Percentiles rank a stretch among this genome's conserved stretches.
phyloP scores from a whole-genome alignment of 92 coral and sea anemone species.

The Pocillopora meandrina region DNA sequence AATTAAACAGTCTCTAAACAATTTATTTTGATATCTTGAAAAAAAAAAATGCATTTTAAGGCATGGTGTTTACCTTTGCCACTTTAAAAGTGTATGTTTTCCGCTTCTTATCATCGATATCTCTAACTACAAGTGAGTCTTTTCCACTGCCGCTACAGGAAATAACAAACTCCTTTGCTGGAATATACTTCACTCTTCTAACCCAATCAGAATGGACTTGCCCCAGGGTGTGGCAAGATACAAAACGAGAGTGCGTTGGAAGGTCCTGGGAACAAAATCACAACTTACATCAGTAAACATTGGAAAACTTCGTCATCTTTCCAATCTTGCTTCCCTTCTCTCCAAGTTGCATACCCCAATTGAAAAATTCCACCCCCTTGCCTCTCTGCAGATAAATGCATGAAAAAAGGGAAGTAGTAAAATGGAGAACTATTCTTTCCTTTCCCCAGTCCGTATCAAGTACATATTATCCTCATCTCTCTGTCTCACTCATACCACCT shows the following conservation, averaged over 20 bases:
- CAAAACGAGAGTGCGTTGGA: slow-evolving; percentile 74
- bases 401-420: too few species aligned
- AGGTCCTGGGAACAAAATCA: slow-evolving; percentile 57
- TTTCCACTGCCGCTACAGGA: slow-evolving; percentile 83
- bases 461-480: too few species aligned
- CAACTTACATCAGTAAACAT: background rate
- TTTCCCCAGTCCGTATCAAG: too few species aligned
- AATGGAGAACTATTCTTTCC: too few species aligned
- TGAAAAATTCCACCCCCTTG: too few species aligned
- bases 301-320: too few species aligned
- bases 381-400: too few species aligned
- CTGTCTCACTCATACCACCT: too few species aligned
- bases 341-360: too few species aligned
- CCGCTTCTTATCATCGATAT: slow-evolving; percentile 86
- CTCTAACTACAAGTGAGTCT: slow-evolving; percentile 88
- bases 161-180: slow-evolving; percentile 79
- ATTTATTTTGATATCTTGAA: too few species aligned
- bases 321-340: too few species aligned
- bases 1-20: too few species aligned
- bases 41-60: background rate
- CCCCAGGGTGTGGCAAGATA: slow-evolving; percentile 65
- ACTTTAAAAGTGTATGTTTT: slow-evolving; percentile 87
- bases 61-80: slow-evolving; percentile 65
- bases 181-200: slow-evolving; percentile 78
- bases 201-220: slow-evolving; percentile 93